Evolutionary conservation across 35 echinoderm and acorn worm genomes (phyloP).

Genomic region (Ophiothrix spiculata): DNA sequence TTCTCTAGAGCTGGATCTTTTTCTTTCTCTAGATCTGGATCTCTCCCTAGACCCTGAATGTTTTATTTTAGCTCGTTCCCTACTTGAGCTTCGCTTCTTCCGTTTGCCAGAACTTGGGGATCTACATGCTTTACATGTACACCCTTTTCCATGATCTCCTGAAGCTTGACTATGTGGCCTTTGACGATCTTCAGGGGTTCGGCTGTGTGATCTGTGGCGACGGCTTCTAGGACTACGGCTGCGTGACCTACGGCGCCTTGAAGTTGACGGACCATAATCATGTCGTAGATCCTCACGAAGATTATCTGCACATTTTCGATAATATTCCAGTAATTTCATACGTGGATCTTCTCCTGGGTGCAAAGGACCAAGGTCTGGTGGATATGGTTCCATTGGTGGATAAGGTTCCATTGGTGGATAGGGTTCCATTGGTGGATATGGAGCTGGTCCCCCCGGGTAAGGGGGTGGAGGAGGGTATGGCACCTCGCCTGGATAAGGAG

Average conservation of each 20-base stretch:
- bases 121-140: neutral
- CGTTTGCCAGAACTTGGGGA: neutral
- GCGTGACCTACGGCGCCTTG: neutral
- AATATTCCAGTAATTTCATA: neutral
- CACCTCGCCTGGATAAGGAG: neutral
- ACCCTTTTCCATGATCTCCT: neutral
- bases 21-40: neutral
- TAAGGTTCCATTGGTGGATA: no score
- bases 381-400: neutral
- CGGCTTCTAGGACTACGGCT: neutral
- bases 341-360: neutral
- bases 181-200: neutral
- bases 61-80: no score
- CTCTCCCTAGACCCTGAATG: neutral
- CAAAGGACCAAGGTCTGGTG: neutral
- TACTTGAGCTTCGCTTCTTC: neutral
- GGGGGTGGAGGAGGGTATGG: neutral
- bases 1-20: neutral
- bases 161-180: no score
- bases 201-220: neutral
- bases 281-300: neutral
- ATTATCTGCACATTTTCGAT: neutral
- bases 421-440: no score
- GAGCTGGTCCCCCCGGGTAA: neutral
- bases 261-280: neutral